Evolutionary conservation across 2,113 vertebrate species (phyloP).

Genomic region (Setophaga kirtlandii): DNA sequence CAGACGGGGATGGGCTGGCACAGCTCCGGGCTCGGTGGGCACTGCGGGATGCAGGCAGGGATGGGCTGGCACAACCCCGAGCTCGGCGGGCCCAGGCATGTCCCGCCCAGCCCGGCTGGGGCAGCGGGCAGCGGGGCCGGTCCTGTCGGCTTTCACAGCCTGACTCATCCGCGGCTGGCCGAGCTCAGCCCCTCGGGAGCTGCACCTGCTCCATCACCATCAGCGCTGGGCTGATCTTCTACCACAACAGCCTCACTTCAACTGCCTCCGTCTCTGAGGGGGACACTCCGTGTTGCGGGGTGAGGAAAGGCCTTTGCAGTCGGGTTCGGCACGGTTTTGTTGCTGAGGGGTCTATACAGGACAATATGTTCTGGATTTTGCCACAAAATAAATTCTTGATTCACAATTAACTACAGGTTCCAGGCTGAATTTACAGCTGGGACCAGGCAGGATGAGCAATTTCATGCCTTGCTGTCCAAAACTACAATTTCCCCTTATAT

Average conservation of each 20-base stretch:
- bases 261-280: rapidly evolving
- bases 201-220: background rate
- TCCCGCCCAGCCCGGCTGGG: rapidly evolving
- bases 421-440: background rate
- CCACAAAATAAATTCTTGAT: background rate
- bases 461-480: background rate
- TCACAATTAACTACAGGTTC: background rate
- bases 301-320: background rate
- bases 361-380: background rate
- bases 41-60: rapidly evolving
- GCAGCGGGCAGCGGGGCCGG: background rate
- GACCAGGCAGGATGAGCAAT: background rate
- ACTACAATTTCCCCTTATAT: background rate
- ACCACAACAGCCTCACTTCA: background rate
- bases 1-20: too few relatives aligned
- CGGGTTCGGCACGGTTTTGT: rapidly evolving
- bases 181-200: background rate
- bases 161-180: rapidly evolving
- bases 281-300: rapidly evolving
- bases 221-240: background rate
- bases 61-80: background rate
- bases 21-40: background rate
- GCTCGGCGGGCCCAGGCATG: rapidly evolving
- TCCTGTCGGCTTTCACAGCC: background rate
- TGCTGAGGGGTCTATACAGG: background rate